phyloP scores from a whole-genome alignment of 2,888 invertebrate genomes.

The Dryocosmus kuriphilus region DNA sequence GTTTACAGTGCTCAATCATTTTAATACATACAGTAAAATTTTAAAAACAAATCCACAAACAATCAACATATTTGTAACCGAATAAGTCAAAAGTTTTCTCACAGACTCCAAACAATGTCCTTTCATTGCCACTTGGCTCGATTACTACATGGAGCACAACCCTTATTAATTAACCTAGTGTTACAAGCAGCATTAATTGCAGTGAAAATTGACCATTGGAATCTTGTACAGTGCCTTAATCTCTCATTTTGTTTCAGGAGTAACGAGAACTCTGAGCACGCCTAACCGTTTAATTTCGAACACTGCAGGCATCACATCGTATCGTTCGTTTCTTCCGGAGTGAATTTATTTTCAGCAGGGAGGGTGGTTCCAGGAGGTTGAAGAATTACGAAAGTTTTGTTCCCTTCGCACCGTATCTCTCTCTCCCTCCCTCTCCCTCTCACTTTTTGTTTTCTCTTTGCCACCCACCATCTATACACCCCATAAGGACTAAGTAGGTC shows the following conservation, averaged over 20 bases:
- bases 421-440: not conserved
- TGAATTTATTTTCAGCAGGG: slow-evolving; percentile 53
- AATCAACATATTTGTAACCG: not conserved
- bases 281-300: slow-evolving; percentile 60
- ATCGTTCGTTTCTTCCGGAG: slow-evolving; percentile 49
- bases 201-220: slow-evolving; percentile 32
- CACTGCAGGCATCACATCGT: slow-evolving; percentile 50
- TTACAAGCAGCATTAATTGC: slow-evolving; percentile 28
- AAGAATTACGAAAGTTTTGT: slow-evolving; percentile 70
- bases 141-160: slow-evolving; percentile 7
- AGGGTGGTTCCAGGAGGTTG: slow-evolving; percentile 52
- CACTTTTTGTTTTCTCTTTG: slow-evolving; percentile 15
- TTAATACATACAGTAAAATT: not conserved
- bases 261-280: slow-evolving; percentile 45
- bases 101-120: slow-evolving; percentile 1
- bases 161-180: slow-evolving; percentile 22
- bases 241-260: slow-evolving; percentile 47
- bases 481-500: slow-evolving; percentile 65
- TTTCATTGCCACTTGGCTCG: slow-evolving; percentile 7
- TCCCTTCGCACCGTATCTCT: slow-evolving; percentile 37
- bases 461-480: slow-evolving; percentile 40
- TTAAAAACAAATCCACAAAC: not conserved
- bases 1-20: no score
- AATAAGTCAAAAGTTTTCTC: not conserved
- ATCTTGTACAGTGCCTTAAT: slow-evolving; percentile 40